phyloP scores from a whole-genome alignment of 2,888 invertebrate genomes.

The Limnephilus rhombicus region DNA sequence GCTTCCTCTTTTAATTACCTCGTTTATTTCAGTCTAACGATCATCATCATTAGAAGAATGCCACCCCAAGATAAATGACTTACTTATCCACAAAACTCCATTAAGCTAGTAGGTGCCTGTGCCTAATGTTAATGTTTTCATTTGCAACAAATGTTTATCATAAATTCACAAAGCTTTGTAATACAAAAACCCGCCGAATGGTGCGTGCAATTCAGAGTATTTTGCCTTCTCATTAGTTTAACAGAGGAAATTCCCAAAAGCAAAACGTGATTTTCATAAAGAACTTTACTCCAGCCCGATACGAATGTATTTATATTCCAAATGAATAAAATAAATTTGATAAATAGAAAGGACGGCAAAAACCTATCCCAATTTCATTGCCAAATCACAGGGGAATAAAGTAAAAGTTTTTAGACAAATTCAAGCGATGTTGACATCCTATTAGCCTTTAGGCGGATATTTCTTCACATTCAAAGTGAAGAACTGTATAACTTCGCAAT shows the following conservation, averaged over 20 bases:
- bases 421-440: conserved; percentile 1
- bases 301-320: background rate
- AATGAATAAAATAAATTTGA: background rate
- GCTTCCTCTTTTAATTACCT: conserved; percentile 51
- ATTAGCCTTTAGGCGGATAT: background rate
- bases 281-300: background rate
- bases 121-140: background rate
- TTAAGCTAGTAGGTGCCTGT: background rate
- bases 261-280: background rate
- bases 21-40: conserved; percentile 49
- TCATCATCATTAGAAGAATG: conserved; percentile 49
- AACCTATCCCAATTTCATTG: background rate
- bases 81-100: conserved; percentile 23
- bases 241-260: background rate
- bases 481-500: conserved; percentile 15
- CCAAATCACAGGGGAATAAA: background rate
- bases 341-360: background rate
- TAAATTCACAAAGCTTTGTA: background rate
- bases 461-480: background rate
- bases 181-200: background rate
- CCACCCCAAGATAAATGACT: conserved; percentile 33
- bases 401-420: background rate
- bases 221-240: background rate
- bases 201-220: background rate
- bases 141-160: conserved; percentile 1